Conservation (phyloP, 2,797 vertebrate species). For the Sylvilagus floridanus region DNA sequence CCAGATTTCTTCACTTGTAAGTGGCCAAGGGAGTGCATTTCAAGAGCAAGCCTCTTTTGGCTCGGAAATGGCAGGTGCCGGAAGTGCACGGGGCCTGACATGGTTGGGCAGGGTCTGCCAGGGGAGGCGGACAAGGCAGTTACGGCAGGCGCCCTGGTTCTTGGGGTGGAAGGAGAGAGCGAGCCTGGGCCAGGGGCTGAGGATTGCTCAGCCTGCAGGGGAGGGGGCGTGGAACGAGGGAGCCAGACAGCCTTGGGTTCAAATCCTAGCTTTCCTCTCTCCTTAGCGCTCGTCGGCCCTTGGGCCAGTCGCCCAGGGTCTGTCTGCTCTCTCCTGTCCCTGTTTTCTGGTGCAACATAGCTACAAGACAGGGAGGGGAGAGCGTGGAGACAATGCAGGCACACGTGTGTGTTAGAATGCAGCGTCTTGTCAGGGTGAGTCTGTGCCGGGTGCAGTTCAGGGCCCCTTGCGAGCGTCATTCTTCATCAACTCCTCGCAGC, state of each 20-base stretch:
- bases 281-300: neutral
- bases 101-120: neutral
- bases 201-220: neutral
- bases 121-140: neutral
- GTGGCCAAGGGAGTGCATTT: slow-evolving; percentile 18
- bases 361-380: neutral
- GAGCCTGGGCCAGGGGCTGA: neutral
- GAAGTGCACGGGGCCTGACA: neutral
- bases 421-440: neutral
- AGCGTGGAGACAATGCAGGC: neutral
- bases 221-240: neutral
- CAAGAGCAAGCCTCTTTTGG: neutral
- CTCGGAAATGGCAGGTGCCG: neutral
- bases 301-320: neutral
- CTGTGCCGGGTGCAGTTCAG: neutral
- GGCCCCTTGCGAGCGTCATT: neutral
- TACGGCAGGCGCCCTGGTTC: neutral
- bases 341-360: neutral
- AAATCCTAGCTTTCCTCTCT: neutral
- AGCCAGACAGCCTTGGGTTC: neutral
- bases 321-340: neutral
- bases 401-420: neutral
- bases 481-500: neutral
- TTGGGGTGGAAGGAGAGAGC: neutral
- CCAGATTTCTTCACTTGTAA: slow-evolving; percentile 29